phyloP scores from a whole-genome alignment of 2,888 invertebrate genomes.

The Pterobdella sp. region DNA sequence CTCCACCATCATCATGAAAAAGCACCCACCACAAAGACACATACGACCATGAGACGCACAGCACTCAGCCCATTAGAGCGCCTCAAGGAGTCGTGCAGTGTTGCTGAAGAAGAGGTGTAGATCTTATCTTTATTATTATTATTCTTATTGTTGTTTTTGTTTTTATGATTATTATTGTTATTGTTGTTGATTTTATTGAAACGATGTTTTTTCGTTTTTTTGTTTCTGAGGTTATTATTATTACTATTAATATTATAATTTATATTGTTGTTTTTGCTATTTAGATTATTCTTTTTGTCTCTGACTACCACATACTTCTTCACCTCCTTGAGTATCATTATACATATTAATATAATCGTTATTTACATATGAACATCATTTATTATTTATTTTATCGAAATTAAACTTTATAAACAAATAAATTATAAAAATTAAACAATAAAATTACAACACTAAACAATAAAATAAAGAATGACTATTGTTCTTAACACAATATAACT shows the following conservation, averaged over 20 bases:
- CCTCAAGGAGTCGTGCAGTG: background rate
- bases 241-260: background rate
- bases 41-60: background rate
- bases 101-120: slow-evolving; percentile 2
- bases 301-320: slow-evolving; percentile 6
- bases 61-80: background rate
- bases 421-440: no score
- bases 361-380: no score
- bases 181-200: background rate
- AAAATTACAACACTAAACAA: no score
- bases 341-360: no score
- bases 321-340: background rate
- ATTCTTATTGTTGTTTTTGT: background rate
- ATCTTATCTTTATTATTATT: background rate
- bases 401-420: no score
- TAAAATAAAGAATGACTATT: no score
- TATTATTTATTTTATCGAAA: no score
- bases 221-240: background rate
- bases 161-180: background rate
- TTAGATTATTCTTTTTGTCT: background rate
- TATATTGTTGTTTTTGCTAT: background rate
- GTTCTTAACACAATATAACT: no score
- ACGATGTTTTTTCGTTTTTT: background rate
- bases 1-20: background rate
- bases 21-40: background rate